Percentiles rank a stretch among this genome's conserved stretches.
phyloP scores from a whole-genome alignment of 2,888 invertebrate genomes.

The Synergus gifuensis region DNA sequence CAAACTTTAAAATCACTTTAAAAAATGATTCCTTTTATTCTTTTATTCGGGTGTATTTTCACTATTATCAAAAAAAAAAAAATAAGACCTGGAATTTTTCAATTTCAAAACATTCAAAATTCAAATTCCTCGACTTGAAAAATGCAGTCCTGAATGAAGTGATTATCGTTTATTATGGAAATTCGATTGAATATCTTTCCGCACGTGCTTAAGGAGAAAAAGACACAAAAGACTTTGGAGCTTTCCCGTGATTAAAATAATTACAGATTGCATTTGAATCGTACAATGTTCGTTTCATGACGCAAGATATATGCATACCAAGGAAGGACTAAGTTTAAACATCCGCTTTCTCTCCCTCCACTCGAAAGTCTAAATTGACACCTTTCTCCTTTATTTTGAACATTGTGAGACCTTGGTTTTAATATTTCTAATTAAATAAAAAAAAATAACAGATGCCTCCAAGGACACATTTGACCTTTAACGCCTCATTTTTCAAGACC shows the following conservation, averaged over 20 bases:
- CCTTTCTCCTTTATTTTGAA: slow-evolving; percentile 18
- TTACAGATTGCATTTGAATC: slow-evolving; percentile 1
- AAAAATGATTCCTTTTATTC: background rate
- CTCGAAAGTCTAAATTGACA: slow-evolving; percentile 5
- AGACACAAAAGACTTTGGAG: slow-evolving; percentile 3
- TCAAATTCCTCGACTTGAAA: background rate
- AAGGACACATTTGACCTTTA: slow-evolving; percentile 3
- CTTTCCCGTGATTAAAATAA: background rate
- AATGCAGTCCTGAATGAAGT: background rate
- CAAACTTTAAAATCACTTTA: background rate
- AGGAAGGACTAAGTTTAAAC: slow-evolving; percentile 9
- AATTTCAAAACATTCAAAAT: background rate
- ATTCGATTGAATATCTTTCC: background rate
- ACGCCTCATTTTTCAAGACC: slow-evolving; percentile 12
- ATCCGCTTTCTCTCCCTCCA: slow-evolving; percentile 26
- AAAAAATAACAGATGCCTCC: background rate
- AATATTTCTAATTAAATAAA: background rate
- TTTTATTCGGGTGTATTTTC: background rate
- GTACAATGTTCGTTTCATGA: slow-evolving; percentile 3
- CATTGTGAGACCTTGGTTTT: slow-evolving; percentile 7
- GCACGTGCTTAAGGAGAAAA: background rate
- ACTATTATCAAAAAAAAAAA: too few relatives aligned
- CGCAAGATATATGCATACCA: background rate
- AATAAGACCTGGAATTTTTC: background rate
- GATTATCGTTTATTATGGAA: background rate